Base-by-base conservation (phyloP, 2,888 invertebrate species). In the Hartigia nigra region DNA sequence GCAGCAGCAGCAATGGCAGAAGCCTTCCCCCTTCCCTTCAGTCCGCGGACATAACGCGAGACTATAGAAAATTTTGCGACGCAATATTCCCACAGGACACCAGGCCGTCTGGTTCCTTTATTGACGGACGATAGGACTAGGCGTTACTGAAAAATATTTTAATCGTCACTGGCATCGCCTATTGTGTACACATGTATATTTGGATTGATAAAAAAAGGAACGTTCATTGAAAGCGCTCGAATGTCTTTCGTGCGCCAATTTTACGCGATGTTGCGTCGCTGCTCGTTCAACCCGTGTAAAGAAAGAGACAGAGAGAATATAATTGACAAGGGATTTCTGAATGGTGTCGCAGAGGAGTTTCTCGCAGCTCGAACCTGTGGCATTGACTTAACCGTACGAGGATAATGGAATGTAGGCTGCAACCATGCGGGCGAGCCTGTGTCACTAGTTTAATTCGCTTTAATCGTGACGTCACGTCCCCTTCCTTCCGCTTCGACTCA, bases 401-500 rank as follows among this genome's bases (percentile, higher is more conserved):
- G 23, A 72, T 69, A 70, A 75, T 81, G 74, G 77, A 80, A 79
- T 80, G 83, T 83, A 82, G 80, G 81, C 81, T 83, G 80, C 78
- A 76, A 75, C 76, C 79, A 82, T 80, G 78, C 77, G 80, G 80
- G 78, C 80, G 34, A 76, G 72, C 77, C 74, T 72, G 79, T 82
- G 84, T 80, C 82, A 85, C 82, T 84, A 83, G 89, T 87, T 90
- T 88, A 90, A 91, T 90, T 90, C 87, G 87, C 88, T 88, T 89
- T 88, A 89, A 90, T 90, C 90, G 87, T 90, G 86, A 90, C 90
- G 90, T 90, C 90, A 90, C 86, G 86, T 86, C 89, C 88, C 88
- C 90, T 91, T 91, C 90, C 91, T 91, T 91, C 90, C 91, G 90
- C 86, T 89, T 87, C 84, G 85, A 87, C 87, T 87, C 88, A 86